Evolutionary conservation across 1,140 invertebrate genomes (phyloP), one percentile per base, ranked within the genome.

Genomic region (Luehdorfia chinensis): DNA sequence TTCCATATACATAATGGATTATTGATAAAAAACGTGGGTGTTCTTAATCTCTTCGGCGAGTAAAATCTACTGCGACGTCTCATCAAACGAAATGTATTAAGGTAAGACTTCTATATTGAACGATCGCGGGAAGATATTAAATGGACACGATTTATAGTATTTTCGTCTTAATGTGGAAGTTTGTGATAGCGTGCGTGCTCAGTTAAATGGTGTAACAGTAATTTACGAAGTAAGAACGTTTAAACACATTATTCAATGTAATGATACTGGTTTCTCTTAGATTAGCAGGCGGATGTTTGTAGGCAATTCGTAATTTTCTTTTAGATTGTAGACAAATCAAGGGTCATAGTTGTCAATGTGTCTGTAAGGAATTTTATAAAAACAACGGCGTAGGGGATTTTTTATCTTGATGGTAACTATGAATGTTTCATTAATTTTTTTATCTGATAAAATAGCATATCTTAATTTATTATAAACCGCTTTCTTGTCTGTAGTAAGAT

Each of bases 11-110:
- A 69, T 86, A 86, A 86, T 86, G 79, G 79, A 86, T 83, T 86
- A 83, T 80, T 84, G 81, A 84, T 85, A 85, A 85, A 74, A 67
- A 61, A 84, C 64, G 80, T 84, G 80, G 80, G 80, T 80, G 77
- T 84, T 61, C 77, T 57, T 77, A 81, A 84, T 86, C 79, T 78
- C 43, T 45, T 9, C 18, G 31, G 25, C 37, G 33, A 66, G 56
- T 65, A 68, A 66, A 75, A 83, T 80, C 66, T 76, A 70, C 56
- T 63, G 47, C 58, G 55, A 56, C 25, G 56, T 60, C 55, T 57
- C 67, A 67, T 68, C 66, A 53, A 71, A 63, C 58, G 55, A 70
- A 78, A 75, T n/a, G 30, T 30, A 43, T 43, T 30, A 43, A 41
- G 14, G 15, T 28, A 43, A 28, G 14, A 11, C 27, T 31, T 31